Percentiles rank a stretch among this genome's conserved stretches.
These are phyloP conservation scores for Danaus chrysippus DNA, from an alignment of 2,888 invertebrate genomes.

Conservation along the genomic window DNA sequence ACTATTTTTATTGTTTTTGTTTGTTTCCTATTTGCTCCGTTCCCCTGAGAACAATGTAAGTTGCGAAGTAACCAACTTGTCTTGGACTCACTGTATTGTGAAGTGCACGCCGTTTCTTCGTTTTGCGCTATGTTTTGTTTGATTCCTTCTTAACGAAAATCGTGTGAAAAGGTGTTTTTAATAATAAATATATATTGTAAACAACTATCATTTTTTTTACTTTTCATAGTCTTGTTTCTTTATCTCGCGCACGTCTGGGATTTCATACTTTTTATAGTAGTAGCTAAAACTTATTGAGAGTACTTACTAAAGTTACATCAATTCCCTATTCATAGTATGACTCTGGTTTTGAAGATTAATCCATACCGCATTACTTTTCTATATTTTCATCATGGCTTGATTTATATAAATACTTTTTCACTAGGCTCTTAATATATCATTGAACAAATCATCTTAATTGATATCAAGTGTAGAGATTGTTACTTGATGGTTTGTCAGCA, in stretches of 20 bases:
- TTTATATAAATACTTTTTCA: no score
- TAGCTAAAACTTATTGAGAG: no score
- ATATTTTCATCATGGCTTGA: no score
- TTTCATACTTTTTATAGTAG: no score
- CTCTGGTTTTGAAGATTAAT: no score
- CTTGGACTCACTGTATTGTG: constrained; percentile 67
- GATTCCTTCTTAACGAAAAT: constrained; percentile 24
- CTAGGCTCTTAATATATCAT: not conserved
- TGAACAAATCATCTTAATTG: constrained; percentile 14
- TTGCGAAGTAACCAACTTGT: constrained; percentile 67
- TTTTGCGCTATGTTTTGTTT: constrained; percentile 43
- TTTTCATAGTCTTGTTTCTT: no score
- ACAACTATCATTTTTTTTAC: no score
- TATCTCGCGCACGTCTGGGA: no score
- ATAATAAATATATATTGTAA: constrained; percentile 2
- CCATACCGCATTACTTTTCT: no score
- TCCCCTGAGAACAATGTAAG: constrained; percentile 70
- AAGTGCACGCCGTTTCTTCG: constrained; percentile 60
- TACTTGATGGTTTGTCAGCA: constrained; percentile 33
- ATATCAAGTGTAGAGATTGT: constrained; percentile 21
- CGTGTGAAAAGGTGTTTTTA: constrained; percentile 18
- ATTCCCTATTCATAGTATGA: no score
- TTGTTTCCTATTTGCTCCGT: constrained; percentile 71
- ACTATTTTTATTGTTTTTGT: constrained; percentile 76
- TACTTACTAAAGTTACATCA: no score